Evolutionary conservation across 2,888 invertebrate species (phyloP), one percentile per base, ranked within the genome.

Genomic region (Chloroclystis v-ata): DNA sequence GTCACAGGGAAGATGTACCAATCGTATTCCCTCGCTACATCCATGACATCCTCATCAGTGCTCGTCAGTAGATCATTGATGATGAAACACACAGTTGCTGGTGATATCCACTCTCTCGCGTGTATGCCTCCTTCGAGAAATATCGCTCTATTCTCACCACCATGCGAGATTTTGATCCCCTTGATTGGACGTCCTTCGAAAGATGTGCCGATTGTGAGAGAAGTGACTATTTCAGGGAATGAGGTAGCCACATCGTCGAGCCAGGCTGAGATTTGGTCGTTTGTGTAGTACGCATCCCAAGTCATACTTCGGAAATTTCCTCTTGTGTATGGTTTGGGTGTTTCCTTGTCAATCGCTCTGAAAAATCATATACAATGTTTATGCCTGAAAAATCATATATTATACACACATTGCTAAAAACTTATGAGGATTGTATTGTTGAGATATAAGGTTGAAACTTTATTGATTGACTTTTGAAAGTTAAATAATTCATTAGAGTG

Each of bases 1-100:
- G 90, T 83, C 0, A 92, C 90, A 0, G 94, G 94, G 54, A 95
- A 89, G 28, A 95, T 88, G 62, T 94, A 92, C 93, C 94, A 95
- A 64, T 94, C 93, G 54, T 91, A 90, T 51, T 87, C 89, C 44
- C 91, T 89, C 0, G 92, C 90, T 43, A 94, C 73, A 2, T 81
- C 72, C 10, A 88, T 78, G 0, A 90, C 78, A 24, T 77, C 75
- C 0, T 81, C 57, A 56, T 92, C 85, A 0, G 70, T 64, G 38
- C 91, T 92, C 0, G 89, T 91, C 6, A 94, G 69, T 11, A 95
- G 69, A 69, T 93, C 88, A 63, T 94, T 91, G 11, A 94, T 89
- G 16, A 94, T 89, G 77, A 89, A 93, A 0, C 92, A 90, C 0
- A 90, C 89, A 1, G 91, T 89, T 0, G 92, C 91, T 1, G 92